Percentiles rank a stretch among this genome's conserved stretches.
These are phyloP conservation scores for Nephrotoma guestfalica DNA, from an alignment of 2,888 invertebrate genomes.

Conservation along the genomic window DNA sequence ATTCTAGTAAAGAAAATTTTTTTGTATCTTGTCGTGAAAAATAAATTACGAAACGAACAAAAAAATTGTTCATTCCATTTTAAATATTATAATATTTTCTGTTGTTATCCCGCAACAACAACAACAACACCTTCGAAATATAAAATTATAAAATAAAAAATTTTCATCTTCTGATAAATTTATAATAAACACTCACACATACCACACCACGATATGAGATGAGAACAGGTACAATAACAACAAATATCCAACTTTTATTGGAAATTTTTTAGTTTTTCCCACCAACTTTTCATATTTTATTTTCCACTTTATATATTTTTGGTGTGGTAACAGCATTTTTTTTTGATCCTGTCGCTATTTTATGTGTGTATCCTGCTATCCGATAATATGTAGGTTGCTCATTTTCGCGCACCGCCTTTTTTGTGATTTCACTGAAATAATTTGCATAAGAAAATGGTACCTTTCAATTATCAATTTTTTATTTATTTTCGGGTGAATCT, in stretches of 20 bases:
- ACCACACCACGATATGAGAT: neutral
- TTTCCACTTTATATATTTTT: too few species aligned
- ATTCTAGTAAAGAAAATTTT: neutral
- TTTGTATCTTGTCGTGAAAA: neutral
- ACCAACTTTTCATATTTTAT: neutral
- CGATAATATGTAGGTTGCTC: neutral
- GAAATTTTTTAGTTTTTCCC: neutral
- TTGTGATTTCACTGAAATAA: neutral
- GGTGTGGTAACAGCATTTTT: neutral
- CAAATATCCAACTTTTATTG: neutral
- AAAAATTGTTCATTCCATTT: neutral
- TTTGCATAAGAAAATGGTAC: neutral
- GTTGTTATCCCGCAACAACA: neutral
- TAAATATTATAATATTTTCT: neutral
- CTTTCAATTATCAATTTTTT: neutral
- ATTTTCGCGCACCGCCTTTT: neutral
- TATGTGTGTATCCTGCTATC: neutral
- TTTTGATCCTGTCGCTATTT: neutral
- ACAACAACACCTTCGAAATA: too few species aligned
- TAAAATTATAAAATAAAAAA: neutral
- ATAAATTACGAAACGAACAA: neutral
- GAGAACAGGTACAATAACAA: neutral
- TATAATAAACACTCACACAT: neutral
- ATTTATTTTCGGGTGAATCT: neutral
- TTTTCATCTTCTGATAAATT: neutral